Conservation (phyloP, 2,888 invertebrate genomes). For the Lasioglossum calceatum region DNA sequence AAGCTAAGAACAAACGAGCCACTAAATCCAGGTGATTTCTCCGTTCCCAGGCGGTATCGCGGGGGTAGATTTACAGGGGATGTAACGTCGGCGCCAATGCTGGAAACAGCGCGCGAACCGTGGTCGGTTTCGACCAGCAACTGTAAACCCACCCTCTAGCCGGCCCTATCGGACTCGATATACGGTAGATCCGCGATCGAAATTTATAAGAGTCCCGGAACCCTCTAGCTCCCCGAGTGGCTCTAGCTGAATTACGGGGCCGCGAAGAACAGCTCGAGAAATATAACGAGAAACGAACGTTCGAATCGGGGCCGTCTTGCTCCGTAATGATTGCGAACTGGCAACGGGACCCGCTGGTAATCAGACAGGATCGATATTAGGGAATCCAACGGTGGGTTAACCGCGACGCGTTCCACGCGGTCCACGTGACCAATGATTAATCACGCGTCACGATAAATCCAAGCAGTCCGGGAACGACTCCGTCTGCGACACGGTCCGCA, state of each 20-base stretch:
- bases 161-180: constrained; percentile 14
- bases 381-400: constrained; percentile 33
- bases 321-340: constrained; percentile 4
- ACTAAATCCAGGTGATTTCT: constrained; percentile 70
- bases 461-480: constrained; percentile 55
- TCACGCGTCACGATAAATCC: constrained; percentile 56
- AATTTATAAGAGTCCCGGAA: constrained; percentile 20
- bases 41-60: constrained; percentile 51
- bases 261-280: neutral
- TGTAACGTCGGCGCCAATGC: constrained; percentile 58
- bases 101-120: constrained; percentile 40
- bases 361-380: constrained; percentile 29
- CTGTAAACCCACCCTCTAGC: constrained; percentile 21
- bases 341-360: constrained; percentile 21
- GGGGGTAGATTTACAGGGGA: constrained; percentile 53
- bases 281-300: constrained; percentile 2
- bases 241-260: constrained; percentile 15
- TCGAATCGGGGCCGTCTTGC: constrained; percentile 2
- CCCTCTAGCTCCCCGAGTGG: neutral
- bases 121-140: constrained; percentile 35
- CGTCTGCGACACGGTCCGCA: constrained; percentile 53
- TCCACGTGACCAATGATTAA: constrained; percentile 61
- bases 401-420: constrained; percentile 13
- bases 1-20: constrained; percentile 62
- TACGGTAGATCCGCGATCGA: constrained; percentile 25